These are phyloP conservation scores for Meiosimyza platycephala DNA, from an alignment of 2,888 invertebrate species.

Conservation along the genomic window DNA sequence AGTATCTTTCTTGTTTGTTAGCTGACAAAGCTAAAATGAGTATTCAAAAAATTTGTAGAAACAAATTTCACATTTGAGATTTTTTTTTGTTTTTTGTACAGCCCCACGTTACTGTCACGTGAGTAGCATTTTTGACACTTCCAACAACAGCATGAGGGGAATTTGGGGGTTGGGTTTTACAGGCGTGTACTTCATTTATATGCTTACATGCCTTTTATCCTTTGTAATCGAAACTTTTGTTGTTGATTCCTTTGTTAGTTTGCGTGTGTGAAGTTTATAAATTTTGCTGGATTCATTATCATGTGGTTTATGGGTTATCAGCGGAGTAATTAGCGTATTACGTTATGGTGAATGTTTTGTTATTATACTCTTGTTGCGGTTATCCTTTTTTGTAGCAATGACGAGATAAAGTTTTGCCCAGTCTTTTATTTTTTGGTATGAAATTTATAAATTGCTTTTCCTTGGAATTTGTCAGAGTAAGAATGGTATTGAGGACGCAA, in stretches of 20 bases:
- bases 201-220: constrained; percentile 4
- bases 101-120: constrained; percentile 3
- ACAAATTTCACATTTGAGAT: constrained; percentile 10
- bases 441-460: too few relatives aligned
- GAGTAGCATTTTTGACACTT: constrained; percentile 7
- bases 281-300: constrained; percentile 25
- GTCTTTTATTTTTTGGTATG: too few relatives aligned
- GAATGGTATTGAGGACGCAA: too few relatives aligned
- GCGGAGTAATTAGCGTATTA: constrained; percentile 26
- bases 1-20: constrained; percentile 1
- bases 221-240: constrained; percentile 6
- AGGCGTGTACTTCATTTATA: constrained; percentile 15
- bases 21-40: constrained; percentile 12
- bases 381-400: too few relatives aligned
- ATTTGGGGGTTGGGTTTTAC: not conserved
- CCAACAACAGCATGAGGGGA: not conserved
- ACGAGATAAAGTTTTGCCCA: too few relatives aligned
- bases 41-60: constrained; percentile 20
- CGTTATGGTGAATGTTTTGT: not conserved
- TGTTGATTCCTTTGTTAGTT: not conserved
- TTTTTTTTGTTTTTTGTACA: too few relatives aligned
- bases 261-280: constrained; percentile 27
- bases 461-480: too few relatives aligned
- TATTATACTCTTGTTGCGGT: too few relatives aligned
- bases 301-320: constrained; percentile 14